These are phyloP conservation scores for Sclerodermus sp. DNA, from an alignment of 2,888 invertebrate genomes.

Conservation along the genomic window DNA sequence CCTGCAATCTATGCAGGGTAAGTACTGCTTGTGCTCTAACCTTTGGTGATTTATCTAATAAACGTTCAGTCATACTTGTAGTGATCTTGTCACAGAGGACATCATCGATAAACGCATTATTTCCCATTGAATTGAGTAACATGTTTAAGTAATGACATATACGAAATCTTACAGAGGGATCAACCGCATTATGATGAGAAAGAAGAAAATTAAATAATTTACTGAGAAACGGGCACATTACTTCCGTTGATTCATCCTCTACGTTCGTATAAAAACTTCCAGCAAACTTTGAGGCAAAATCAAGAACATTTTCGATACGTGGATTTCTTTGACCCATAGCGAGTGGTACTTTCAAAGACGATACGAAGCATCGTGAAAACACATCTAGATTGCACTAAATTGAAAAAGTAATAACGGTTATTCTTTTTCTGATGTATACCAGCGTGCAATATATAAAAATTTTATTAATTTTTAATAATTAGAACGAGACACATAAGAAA, in stretches of 20 bases:
- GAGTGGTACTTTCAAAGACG: slow-evolving; percentile 67
- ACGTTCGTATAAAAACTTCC: slow-evolving; percentile 60
- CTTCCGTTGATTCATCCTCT: slow-evolving; percentile 58
- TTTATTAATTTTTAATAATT: background rate
- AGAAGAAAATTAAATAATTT: slow-evolving; percentile 68
- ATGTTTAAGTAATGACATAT: slow-evolving; percentile 78
- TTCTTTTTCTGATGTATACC: background rate
- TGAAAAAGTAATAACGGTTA: slow-evolving; percentile 9
- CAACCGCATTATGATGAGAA: slow-evolving; percentile 59
- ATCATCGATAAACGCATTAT: slow-evolving; percentile 77
- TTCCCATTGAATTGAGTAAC: slow-evolving; percentile 73
- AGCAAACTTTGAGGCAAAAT: slow-evolving; percentile 74
- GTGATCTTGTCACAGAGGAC: slow-evolving; percentile 73
- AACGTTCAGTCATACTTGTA: slow-evolving; percentile 68
- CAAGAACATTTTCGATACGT: slow-evolving; percentile 68
- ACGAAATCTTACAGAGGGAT: slow-evolving; percentile 67
- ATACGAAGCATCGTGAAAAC: slow-evolving; percentile 68
- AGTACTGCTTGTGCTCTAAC: slow-evolving; percentile 80
- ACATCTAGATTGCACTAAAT: slow-evolving; percentile 61
- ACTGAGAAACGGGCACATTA: slow-evolving; percentile 60
- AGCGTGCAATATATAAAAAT: background rate
- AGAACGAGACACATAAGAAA: slow-evolving; percentile 1
- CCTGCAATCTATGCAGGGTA: slow-evolving; percentile 79
- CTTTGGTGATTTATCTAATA: slow-evolving; percentile 72
- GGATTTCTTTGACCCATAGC: slow-evolving; percentile 70